These are phyloP conservation scores for Tetraneura akinire DNA, from an alignment of 1,140 invertebrate species.

Conservation along the genomic window DNA sequence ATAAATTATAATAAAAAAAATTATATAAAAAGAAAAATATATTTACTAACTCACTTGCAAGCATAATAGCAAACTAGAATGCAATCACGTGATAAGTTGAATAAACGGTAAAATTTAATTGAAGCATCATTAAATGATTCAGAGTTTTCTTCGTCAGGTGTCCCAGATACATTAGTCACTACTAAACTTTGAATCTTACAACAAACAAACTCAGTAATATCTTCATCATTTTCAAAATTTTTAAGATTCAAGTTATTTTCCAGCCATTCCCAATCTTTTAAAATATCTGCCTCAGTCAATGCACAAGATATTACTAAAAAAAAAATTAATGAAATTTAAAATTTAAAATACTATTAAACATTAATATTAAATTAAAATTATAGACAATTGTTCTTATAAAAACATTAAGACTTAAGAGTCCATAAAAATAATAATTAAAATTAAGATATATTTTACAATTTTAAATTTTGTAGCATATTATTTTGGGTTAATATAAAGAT, in stretches of 20 bases:
- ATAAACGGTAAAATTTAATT: slow-evolving; percentile 85
- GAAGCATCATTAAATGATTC: slow-evolving; percentile 78
- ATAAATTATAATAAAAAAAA: no score
- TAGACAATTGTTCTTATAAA: no score
- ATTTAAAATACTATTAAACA: background rate
- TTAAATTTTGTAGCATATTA: background rate
- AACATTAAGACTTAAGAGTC: background rate
- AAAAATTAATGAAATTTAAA: background rate
- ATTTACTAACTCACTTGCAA: slow-evolving; percentile 71
- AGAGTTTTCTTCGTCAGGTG: slow-evolving; percentile 75
- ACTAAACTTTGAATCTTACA: slow-evolving; percentile 95
- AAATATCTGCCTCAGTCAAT: slow-evolving; percentile 82
- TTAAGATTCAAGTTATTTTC: slow-evolving; percentile 83
- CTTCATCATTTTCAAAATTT: slow-evolving; percentile 90
- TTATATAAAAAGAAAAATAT: background rate
- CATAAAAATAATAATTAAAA: background rate
- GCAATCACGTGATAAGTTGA: slow-evolving; percentile 89
- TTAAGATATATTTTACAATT: background rate
- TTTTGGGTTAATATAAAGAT: background rate
- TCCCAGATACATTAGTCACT: slow-evolving; percentile 62
- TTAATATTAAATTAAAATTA: background rate
- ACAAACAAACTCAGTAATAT: slow-evolving; percentile 91
- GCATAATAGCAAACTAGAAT: slow-evolving; percentile 94
- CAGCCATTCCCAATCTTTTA: slow-evolving; percentile 92
- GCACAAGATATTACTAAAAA: slow-evolving; percentile 82